Evolutionary conservation across 2,113 vertebrate genomes (phyloP), one percentile per base, ranked within the genome.

Genomic region (Myotis davidii): DNA sequence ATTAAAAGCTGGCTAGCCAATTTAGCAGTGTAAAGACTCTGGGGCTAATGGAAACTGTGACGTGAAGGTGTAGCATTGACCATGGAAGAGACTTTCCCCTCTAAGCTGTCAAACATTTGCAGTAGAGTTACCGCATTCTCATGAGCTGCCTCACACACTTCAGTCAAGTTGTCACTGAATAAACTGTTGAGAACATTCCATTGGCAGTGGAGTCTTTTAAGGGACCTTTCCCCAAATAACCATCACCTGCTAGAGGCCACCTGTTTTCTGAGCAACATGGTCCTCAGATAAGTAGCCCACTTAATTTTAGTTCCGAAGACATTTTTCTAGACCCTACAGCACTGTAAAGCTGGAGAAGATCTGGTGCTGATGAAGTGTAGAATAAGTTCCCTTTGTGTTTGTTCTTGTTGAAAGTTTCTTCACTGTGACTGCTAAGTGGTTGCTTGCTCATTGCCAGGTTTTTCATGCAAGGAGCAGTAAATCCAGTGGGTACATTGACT

Each of bases 241-340:
- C 76, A 45, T 13, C n/a, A 34, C 65, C 10, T 37, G n/a, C 54
- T 84, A 14, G 45, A 89, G 13, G 37, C 5, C 74, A 81, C 25
- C 90, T 73, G 72, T 97, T 96, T 97, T 69, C 87, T 92, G 73
- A 96, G 89, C 70, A 98, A 29, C 67, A 5, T 74, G 20, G 25
- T 87, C 7, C 18, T 50, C 76, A 94, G 32, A 96, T 2, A 90
- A 96, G 72, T 69, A 67, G 25, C 3, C 65, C 18, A 18, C 77
- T 96, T 12, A 29, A n/a, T 91, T 97, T 96, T 72, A 48, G 9
- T 96, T 97, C 79, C 72, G 56, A 56, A 96, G 45, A 7, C 21
- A 91, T 88, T 77, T 97, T 23, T 32, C 61, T 37, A 97, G 56
- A 25, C 16, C 13, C 18, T 69, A 88, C 79, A 90, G 82, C 86